Evolutionary conservation across 1,140 invertebrate genomes (phyloP), one percentile per base, ranked within the genome.

Genomic region (Lethrus apterus): DNA sequence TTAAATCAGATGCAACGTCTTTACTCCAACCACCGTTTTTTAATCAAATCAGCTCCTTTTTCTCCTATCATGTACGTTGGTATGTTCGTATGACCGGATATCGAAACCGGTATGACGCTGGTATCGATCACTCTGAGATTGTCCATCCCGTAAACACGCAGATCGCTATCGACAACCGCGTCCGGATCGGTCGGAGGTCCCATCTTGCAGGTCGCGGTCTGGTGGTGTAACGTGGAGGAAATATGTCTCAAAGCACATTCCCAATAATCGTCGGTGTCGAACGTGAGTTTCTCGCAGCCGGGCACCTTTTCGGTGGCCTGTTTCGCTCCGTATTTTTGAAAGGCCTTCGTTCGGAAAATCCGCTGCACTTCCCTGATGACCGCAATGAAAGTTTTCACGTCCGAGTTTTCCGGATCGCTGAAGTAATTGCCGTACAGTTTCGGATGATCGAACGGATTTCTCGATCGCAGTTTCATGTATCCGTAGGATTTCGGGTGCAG

Each of bases 1-100:
- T n/a, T n/a, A n/a, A n/a, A n/a, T n/a, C n/a, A n/a, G n/a, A n/a
- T n/a, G n/a, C n/a, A n/a, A n/a, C n/a, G n/a, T n/a, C n/a, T n/a
- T n/a, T n/a, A n/a, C n/a, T n/a, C n/a, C n/a, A n/a, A n/a, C n/a
- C n/a, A n/a, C n/a, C n/a, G n/a, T n/a, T n/a, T n/a, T n/a, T 32
- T 32, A 7, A 44, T 33, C 18, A 44, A 18, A 20, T 91, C 84
- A 0, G 88, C 79, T 0, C 76, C 86, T 60, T 89, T 89, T 64
- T 95, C 91, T 0, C 78, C 91, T 44, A 94, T 84, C 87, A 94
- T 91, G 34, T 79, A 76, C 2, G 81, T 78, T 0, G 79, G 77
- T 0, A 81, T 83, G 44, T 82, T 84, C 0, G 82, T 77, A 55
- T 89, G 85, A 1, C 77, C 82, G 2, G 71, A 74, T 5, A 81